Evolutionary conservation across 2,113 vertebrate genomes (phyloP).

Genomic region (Sapajus apella): DNA sequence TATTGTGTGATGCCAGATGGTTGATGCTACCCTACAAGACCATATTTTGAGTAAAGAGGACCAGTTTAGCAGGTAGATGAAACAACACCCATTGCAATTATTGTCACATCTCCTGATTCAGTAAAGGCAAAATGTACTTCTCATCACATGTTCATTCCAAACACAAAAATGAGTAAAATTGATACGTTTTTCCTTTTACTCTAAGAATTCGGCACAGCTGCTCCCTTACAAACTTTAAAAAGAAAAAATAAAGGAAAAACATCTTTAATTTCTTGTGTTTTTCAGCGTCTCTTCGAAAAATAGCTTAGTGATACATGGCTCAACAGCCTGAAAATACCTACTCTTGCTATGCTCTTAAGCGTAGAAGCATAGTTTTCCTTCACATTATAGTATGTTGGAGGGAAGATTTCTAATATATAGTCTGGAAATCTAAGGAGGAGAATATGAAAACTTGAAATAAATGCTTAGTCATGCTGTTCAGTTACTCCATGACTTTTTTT

Average conservation of each 20-base stretch:
- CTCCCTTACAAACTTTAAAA: constrained; percentile 59
- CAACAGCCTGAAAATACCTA: constrained; percentile 55
- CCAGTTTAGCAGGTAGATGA: constrained; percentile 67
- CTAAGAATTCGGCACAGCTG: constrained; percentile 67
- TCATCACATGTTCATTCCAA: constrained; percentile 59
- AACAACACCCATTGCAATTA: constrained; percentile 59
- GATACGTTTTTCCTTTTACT: constrained; percentile 57
- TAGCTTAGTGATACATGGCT: constrained; percentile 38
- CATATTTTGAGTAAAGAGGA: constrained; percentile 53
- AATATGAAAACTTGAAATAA: constrained; percentile 30
- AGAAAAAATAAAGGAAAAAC: constrained; percentile 55
- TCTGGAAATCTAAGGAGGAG: background rate
- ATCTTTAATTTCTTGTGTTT: constrained; percentile 68
- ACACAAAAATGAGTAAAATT: constrained; percentile 67
- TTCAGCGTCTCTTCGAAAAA: constrained; percentile 59
- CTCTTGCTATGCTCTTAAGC: background rate
- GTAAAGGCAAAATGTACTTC: constrained; percentile 55
- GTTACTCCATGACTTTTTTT: background rate
- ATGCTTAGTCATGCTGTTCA: background rate
- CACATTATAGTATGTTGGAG: background rate
- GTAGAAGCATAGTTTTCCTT: background rate
- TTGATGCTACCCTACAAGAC: constrained; percentile 55
- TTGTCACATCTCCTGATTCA: constrained; percentile 34
- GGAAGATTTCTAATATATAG: constrained; percentile 12
- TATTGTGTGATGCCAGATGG: constrained; percentile 60